phyloP scores from a whole-genome alignment of 2,888 invertebrate genomes.

The Gisinianus flammeolus region DNA sequence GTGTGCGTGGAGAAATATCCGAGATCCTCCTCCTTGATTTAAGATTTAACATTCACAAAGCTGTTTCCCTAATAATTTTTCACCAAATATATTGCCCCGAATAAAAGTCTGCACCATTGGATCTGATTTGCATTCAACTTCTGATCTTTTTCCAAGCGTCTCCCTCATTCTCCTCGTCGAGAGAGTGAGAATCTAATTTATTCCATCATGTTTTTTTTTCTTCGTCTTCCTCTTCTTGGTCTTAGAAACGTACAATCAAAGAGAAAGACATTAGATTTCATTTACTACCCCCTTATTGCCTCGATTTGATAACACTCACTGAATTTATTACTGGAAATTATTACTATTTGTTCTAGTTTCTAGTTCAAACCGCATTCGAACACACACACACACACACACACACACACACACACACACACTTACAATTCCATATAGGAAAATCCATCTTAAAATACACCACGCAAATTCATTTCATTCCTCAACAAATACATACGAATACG shows the following conservation, averaged over 20 bases:
- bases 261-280: background rate
- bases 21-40: too few species aligned
- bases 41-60: too few species aligned
- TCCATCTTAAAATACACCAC: too few species aligned
- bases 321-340: background rate
- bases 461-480: too few species aligned
- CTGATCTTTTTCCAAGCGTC: background rate
- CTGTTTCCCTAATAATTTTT: background rate
- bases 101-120: background rate
- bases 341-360: too few species aligned
- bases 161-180: background rate
- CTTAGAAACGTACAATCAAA: background rate
- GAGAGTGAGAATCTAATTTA: background rate
- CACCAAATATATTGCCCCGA: background rate
- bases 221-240: background rate
- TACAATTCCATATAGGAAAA: too few species aligned
- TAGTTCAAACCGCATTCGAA: too few species aligned
- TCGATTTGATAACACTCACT: background rate
- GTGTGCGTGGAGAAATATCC: too few species aligned
- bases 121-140: constrained; percentile 11
- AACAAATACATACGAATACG: too few species aligned
- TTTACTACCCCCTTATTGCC: constrained; percentile 15
- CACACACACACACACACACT: too few species aligned
- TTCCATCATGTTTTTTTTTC: constrained; percentile 17
- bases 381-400: too few species aligned